Evolutionary conservation across 2,888 invertebrate genomes (phyloP).

Genomic region (Clostera curtula): DNA sequence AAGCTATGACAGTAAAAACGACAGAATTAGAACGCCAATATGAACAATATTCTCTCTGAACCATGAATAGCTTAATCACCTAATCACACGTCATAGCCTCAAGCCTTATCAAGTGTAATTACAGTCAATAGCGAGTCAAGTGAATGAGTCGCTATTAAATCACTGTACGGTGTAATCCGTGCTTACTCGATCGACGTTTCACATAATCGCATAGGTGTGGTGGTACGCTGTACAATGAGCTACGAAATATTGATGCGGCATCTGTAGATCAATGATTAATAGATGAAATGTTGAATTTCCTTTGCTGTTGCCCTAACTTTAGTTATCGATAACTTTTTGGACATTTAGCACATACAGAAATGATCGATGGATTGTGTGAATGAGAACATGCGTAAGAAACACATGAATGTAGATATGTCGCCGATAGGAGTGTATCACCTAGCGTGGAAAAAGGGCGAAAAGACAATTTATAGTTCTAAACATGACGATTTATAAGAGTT

Average conservation of each 20-base stretch:
- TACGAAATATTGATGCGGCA: constrained; percentile 17
- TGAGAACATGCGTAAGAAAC: no score
- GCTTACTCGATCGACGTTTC: constrained; percentile 53
- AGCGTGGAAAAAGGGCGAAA: no score
- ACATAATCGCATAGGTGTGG: constrained; percentile 33
- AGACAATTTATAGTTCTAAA: no score
- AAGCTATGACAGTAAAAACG: no score
- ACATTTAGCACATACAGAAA: no score
- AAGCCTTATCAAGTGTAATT: constrained; percentile 43
- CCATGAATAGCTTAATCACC: constrained; percentile 31
- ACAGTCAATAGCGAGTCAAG: constrained; percentile 41
- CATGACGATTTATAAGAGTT: no score
- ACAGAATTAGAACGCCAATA: constrained; percentile 7
- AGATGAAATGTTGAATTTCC: no score
- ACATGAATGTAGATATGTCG: no score
- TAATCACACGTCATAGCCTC: constrained; percentile 35
- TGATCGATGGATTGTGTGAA: no score
- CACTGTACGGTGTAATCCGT: constrained; percentile 45
- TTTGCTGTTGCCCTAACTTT: no score
- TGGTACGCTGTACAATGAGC: constrained; percentile 18
- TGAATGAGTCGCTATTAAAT: constrained; percentile 59
- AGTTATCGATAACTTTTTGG: no score
- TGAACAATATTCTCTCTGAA: constrained; percentile 20
- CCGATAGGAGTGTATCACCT: no score
- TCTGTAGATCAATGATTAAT: neutral